Base-by-base conservation (phyloP, 2,113 vertebrate species). In the Piaya cayana region DNA sequence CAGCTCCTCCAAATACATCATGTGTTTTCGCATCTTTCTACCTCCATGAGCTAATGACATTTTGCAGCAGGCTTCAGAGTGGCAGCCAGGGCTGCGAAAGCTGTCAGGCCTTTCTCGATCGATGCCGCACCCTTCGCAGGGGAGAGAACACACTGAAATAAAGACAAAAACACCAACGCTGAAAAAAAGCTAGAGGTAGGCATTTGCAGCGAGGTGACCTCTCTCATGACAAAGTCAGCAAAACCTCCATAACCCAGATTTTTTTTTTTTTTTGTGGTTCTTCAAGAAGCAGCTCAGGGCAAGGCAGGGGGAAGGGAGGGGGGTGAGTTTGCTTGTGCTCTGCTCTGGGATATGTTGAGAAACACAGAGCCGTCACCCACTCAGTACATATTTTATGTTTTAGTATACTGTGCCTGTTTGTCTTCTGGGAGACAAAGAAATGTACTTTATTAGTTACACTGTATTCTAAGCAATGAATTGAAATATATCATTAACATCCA, bases 401-500 rank as follows among this genome's bases (percentile, higher is more conserved):
- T 50, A 85, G 94, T 50, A 91, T 34, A 97, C 97, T 97, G 96
- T 92, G 82, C 34, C 0, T 45, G 86, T 88, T 89, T 98, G 97
- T 97, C 94, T 96, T 93, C 74, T 34, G 6, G 47, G 74, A 91
- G 87, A 98, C 97, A 98, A 97, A 97, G 97, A 82, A 77, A 70
- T 30, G 75, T 47, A 96, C 96, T 97, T 96, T 92, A 68, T 53
- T 70, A 49, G 96, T 94, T 90, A 97, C 96, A 97, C 97, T 98
- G 95, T 91, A 88, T 96, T 97, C 96, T 91, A 92, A 94, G 95
- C 88, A 79, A 95, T 52, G 93, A 97, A 97, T 97, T 94, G 96
- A 96, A 97, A 97, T 97, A 91, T 97, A 97, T 97, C 97, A 97
- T 97, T 97, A 98, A 98, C 96, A 96, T 96, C 98, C 94, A 94